phyloP scores from a whole-genome alignment of 2,797 vertebrate genomes.

The Paguma larvata region DNA sequence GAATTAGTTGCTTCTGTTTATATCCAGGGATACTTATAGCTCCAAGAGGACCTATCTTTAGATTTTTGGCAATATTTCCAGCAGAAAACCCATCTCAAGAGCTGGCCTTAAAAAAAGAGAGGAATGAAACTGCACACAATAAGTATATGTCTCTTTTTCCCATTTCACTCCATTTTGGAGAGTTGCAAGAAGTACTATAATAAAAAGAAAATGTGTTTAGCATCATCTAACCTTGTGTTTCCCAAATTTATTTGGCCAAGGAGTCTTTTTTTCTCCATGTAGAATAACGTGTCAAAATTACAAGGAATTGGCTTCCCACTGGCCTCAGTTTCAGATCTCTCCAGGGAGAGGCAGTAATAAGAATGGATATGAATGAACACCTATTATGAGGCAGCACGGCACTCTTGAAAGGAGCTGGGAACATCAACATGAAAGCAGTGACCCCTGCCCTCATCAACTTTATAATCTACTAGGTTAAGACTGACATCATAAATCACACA shows the following conservation, averaged over 20 bases:
- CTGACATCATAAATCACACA: background rate
- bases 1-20: constrained; percentile 20
- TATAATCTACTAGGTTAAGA: background rate
- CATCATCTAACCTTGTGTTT: background rate
- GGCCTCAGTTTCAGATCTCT: background rate
- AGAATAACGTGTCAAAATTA: constrained; percentile 19
- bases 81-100: background rate
- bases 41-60: background rate
- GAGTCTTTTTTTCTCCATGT: constrained; percentile 3
- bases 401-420: background rate
- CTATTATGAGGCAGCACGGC: background rate
- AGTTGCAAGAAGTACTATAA: background rate
- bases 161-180: background rate
- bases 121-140: background rate
- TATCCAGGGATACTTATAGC: background rate
- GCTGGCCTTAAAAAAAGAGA: background rate
- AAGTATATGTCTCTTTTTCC: background rate
- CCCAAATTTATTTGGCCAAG: constrained; percentile 5
- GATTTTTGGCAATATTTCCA: constrained; percentile 14
- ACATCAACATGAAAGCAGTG: background rate
- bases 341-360: background rate
- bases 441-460: background rate
- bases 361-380: background rate
- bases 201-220: background rate
- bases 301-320: background rate